Base-by-base conservation (phyloP, 2,797 vertebrate genomes). In the Enteromius thamalakanensis region DNA sequence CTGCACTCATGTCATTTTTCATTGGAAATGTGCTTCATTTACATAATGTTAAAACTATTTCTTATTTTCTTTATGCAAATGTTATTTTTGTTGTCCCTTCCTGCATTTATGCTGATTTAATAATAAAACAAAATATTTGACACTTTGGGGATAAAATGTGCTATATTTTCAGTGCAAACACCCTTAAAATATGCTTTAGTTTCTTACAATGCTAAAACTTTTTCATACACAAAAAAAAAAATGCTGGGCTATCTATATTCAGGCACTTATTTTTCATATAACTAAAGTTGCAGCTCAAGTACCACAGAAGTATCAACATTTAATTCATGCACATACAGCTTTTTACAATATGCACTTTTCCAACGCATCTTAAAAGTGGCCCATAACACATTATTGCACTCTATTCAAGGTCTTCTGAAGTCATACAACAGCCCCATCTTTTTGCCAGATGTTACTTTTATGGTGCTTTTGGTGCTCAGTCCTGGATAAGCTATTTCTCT, bases 341-440 rank as follows among this genome's bases (percentile, higher is more conserved):
- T 26, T 49, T 71, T 11, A 29, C 23, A 29, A 29, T 17, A 9
- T 26, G 42, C 42, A 17, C 26, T 62, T 45, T 29, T 32, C 17
- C 26, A 72, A 72, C 11, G 70, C 70, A 51, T 19, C 26, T 72
- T 49, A 71, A 71, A 71, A 71, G 15, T 11, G 45, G 15, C 17
- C 8, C 45, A 29, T 4, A 6, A 17, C 8, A 49, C 69, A 49
- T 21, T 19, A 3, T 32, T 21, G 15, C 45, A 51, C 15, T 71
- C 9, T 49, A 10, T 29, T 49, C 69, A 72, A 32, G 15, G 17
- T 62, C 23, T 62, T 29, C 58, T 15, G 23, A 62, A 62, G 12
- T 49, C 45, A 11, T 11, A 19, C 17, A 34, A 51, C 17, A 29
- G 15, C 3, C 6, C 29, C 12, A 2, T 1, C 2, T 21, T 14